Evolutionary conservation across 2,888 invertebrate genomes (phyloP).

Genomic region (Tetheella fluctuosa): DNA sequence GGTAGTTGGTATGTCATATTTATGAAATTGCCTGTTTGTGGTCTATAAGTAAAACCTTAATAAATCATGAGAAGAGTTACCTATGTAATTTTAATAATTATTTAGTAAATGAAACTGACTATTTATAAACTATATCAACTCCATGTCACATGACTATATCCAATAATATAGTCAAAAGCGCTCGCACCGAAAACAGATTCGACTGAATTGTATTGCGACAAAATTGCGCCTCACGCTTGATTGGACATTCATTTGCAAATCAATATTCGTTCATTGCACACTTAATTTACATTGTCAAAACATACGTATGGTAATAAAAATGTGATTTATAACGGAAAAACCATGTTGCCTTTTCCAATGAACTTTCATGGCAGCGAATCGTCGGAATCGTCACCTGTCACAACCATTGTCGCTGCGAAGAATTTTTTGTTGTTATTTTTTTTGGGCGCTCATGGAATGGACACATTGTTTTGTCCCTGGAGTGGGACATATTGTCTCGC

Average conservation of each 20-base stretch:
- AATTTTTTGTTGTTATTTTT: slow-evolving; percentile 2
- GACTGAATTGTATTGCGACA: slow-evolving; percentile 42
- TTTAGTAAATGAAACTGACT: neutral
- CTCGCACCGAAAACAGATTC: slow-evolving; percentile 42
- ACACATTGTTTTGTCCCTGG: slow-evolving; percentile 24
- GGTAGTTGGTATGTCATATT: neutral
- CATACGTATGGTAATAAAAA: slow-evolving; percentile 30
- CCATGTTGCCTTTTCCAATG: neutral
- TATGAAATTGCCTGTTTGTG: neutral
- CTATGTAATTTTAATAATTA: neutral
- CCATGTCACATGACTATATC: slow-evolving; percentile 22
- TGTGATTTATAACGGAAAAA: neutral
- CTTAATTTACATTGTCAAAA: slow-evolving; percentile 48
- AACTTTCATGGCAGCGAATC: neutral
- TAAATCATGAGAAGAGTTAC: too few relatives aligned
- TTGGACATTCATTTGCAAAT: slow-evolving; percentile 63
- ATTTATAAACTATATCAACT: slow-evolving; percentile 10
- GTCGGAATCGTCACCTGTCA: slow-evolving; percentile 4
- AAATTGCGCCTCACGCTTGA: slow-evolving; percentile 56
- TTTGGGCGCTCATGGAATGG: slow-evolving; percentile 2
- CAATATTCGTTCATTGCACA: slow-evolving; percentile 52
- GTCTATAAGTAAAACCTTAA: neutral
- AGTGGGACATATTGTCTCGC: slow-evolving; percentile 23
- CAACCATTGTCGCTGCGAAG: slow-evolving; percentile 4
- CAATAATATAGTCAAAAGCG: slow-evolving; percentile 30